Evolutionary conservation across 2,113 vertebrate species (phyloP), one percentile per base, ranked within the genome.

Genomic region (Gulo gulo): DNA sequence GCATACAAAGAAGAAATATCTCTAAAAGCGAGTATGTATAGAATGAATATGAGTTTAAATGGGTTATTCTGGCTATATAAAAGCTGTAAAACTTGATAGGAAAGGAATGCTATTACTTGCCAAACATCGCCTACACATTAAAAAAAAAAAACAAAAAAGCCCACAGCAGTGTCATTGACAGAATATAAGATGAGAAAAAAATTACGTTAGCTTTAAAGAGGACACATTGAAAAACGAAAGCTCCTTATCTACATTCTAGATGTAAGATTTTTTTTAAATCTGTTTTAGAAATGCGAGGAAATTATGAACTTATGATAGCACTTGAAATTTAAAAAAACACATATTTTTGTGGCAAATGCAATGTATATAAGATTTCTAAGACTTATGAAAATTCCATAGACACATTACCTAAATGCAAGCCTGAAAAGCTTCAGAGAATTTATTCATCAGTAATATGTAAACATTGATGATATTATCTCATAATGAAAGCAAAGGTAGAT

Each of bases 1-100:
- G 87, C 94, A 98, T 84, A 95, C 92, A 98, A 97, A 98, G 98
- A 98, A 98, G 98, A 98, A 98, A 98, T 98, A 98, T 97, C 92
- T 98, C 97, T 96, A 97, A 97, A 97, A 98, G 97, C 90, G 52
- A 97, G 96, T 98, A 98, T 13, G 61, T 98, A 98, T 97, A 98
- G 98, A 98, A 98, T 98, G 96, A 98, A 97, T 98, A 98, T 98
- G 97, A 99, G 98, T 98, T 98, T 98, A 98, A 99, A 98, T 98
- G 97, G 74, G 95, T 76, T 98, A 69, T 97, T 85, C 87, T 97
- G 93, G 97, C 97, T 97, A 95, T 97, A 98, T 98, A 98, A 99
- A 98, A 98, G 97, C 98, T 59, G 4, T 99, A 98, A 99, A 99
- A 98, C 89, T 98, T 98, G 98, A 98, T 99, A 98, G 98, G 88